Evolutionary conservation across 2,113 vertebrate genomes (phyloP).

Genomic region (Carassius auratus): DNA sequence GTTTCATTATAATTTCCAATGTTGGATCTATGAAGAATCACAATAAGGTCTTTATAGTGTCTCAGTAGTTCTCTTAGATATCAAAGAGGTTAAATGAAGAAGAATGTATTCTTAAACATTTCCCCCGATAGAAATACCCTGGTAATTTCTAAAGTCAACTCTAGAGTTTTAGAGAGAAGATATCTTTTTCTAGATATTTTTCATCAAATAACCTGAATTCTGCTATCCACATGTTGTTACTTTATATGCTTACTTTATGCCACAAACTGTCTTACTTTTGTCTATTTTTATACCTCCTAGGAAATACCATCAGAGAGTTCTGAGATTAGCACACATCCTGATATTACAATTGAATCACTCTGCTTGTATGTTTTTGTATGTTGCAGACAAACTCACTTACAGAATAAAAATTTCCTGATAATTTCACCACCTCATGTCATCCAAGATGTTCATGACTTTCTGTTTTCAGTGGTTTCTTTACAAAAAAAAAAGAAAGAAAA

Average conservation of each 20-base stretch:
- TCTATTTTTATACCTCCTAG: background rate
- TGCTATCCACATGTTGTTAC: background rate
- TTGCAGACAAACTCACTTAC: too few species aligned
- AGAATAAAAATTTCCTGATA: too few species aligned
- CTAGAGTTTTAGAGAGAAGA: background rate
- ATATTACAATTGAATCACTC: too few species aligned
- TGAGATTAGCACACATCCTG: too few species aligned
- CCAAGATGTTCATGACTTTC: too few species aligned
- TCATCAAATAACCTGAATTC: background rate
- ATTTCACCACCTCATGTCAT: too few species aligned
- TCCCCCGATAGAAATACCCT: background rate
- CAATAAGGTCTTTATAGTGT: background rate
- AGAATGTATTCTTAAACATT: background rate
- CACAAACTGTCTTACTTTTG: background rate
- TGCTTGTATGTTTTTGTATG: too few species aligned
- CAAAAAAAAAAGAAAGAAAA: too few species aligned
- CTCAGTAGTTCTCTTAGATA: background rate
- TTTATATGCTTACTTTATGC: background rate
- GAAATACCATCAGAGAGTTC: background rate
- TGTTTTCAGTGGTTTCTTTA: too few species aligned
- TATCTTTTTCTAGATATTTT: background rate
- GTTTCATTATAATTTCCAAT: background rate
- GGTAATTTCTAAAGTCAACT: background rate
- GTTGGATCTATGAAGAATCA: background rate
- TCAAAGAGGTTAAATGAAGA: background rate